Evolutionary conservation across 37 sponge, comb jelly and placozoan species (phyloP).

Genomic region (Corticium candelabrum): DNA sequence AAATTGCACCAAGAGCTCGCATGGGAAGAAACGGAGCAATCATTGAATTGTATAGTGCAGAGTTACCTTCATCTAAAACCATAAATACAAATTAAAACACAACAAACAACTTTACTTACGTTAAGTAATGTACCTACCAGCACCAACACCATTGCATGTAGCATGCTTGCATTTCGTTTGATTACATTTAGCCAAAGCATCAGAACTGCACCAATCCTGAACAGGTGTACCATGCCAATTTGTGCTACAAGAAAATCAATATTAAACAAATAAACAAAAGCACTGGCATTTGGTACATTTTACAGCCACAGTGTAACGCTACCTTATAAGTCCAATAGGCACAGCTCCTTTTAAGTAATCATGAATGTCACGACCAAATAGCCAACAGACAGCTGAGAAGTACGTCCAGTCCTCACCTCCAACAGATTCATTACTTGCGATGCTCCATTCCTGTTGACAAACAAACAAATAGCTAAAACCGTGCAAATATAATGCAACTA

Average conservation of each 20-base stretch:
- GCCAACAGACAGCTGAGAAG: conserved; percentile 66
- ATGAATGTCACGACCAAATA: conserved; percentile 44
- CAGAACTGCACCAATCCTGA: neutral
- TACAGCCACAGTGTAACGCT: neutral
- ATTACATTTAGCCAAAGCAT: conserved; percentile 7
- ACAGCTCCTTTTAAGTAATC: conserved; percentile 6
- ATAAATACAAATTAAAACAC: neutral
- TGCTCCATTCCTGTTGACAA: neutral
- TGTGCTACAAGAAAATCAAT: neutral
- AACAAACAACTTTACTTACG: neutral
- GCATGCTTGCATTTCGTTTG: neutral
- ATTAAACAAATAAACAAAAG: neutral
- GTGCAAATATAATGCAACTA: too few relatives aligned
- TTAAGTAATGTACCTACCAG: neutral
- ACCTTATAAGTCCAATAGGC: conserved; percentile 10
- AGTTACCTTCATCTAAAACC: neutral
- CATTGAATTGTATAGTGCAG: conserved; percentile 66
- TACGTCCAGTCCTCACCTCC: conserved; percentile 23
- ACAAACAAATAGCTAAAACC: too few relatives aligned
- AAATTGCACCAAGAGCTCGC: conserved; percentile 54
- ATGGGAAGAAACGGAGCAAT: conserved; percentile 50
- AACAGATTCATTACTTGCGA: conserved; percentile 9
- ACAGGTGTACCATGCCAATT: conserved; percentile 5
- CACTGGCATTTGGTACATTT: neutral
- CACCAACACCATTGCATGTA: neutral